Evolutionary conservation across 2,797 vertebrate species (phyloP).

Genomic region (Anguilla megastoma): DNA sequence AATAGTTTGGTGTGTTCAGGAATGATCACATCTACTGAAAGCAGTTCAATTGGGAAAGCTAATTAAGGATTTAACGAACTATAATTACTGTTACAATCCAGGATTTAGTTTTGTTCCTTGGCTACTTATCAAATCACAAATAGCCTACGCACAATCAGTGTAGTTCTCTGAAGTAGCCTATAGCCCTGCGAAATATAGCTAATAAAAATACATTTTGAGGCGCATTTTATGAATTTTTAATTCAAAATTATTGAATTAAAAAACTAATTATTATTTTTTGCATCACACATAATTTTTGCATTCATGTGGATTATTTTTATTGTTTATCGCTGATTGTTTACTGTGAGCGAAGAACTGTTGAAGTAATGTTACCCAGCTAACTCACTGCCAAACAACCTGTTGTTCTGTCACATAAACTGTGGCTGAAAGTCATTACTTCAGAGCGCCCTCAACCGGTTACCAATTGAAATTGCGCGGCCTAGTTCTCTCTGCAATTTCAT

Average conservation of each 20-base stretch:
- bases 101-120: neutral
- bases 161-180: neutral
- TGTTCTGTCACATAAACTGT: neutral
- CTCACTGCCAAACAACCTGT: neutral
- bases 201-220: too few relatives aligned
- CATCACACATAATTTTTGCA: neutral
- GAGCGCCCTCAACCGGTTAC: conserved; percentile 22
- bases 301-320: too few relatives aligned
- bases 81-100: neutral
- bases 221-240: too few relatives aligned
- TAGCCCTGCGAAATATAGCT: neutral
- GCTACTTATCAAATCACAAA: neutral
- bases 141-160: neutral
- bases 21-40: neutral
- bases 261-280: neutral
- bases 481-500: conserved; percentile 31
- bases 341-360: neutral
- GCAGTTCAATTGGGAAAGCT: neutral
- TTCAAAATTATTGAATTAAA: too few relatives aligned
- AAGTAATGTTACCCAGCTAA: neutral
- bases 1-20: neutral
- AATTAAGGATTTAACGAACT: too few relatives aligned
- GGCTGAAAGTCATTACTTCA: conserved; percentile 11
- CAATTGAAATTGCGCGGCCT: conserved; percentile 30
- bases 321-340: neutral